Percentiles rank a stretch among this genome's conserved stretches.
These are phyloP conservation scores for Serranus cabrilla DNA, from an alignment of 2,797 vertebrate species.

Conservation along the genomic window DNA sequence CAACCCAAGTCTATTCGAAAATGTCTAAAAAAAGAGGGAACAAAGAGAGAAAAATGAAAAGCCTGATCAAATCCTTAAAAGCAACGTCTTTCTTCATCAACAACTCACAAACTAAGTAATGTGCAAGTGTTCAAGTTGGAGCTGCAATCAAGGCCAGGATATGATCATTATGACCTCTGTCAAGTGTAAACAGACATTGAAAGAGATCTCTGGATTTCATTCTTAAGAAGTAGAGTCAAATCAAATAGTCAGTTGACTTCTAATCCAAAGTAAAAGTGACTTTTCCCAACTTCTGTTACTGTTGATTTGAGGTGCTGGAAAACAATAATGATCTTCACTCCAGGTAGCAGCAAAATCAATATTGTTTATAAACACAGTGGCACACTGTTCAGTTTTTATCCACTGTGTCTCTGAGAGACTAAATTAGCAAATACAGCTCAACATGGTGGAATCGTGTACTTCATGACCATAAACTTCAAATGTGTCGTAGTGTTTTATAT, in stretches of 20 bases:
- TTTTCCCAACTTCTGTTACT: constrained; percentile 1
- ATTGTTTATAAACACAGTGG: neutral
- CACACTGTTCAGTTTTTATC: neutral
- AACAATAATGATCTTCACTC: neutral
- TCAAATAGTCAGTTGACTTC: neutral
- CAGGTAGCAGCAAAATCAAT: neutral
- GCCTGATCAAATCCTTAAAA: constrained; percentile 10
- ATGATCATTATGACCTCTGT: neutral
- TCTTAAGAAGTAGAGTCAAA: neutral
- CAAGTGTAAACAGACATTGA: neutral
- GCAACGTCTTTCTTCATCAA: neutral
- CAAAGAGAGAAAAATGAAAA: neutral
- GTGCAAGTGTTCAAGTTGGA: neutral
- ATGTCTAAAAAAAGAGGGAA: neutral
- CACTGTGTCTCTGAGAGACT: neutral
- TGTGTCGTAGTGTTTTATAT: neutral
- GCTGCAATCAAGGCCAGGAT: neutral
- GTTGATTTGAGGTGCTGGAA: neutral
- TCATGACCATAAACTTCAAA: no score
- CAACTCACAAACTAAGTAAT: neutral
- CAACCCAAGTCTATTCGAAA: neutral
- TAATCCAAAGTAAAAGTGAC: neutral
- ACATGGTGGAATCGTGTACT: no score
- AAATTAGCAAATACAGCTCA: neutral
- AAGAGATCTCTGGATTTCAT: constrained; percentile 1